Evolutionary conservation across 2,888 invertebrate genomes (phyloP).

Genomic region (Ceramica pisi): DNA sequence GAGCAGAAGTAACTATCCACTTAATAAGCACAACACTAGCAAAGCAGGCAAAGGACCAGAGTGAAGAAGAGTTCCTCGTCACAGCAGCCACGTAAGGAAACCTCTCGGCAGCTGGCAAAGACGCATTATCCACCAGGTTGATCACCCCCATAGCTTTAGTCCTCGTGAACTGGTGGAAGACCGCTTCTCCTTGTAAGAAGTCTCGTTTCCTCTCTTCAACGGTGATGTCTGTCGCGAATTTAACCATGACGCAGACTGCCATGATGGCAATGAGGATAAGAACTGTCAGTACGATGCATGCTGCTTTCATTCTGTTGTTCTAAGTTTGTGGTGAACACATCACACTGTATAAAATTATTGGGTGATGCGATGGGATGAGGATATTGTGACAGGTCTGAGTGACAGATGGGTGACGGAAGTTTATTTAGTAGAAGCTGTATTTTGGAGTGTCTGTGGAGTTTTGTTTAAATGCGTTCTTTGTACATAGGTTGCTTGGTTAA

Average conservation of each 20-base stretch:
- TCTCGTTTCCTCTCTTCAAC: slow-evolving; percentile 78
- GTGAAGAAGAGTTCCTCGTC: slow-evolving; percentile 73
- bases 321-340: not conserved
- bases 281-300: slow-evolving; percentile 78
- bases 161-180: slow-evolving; percentile 71
- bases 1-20: slow-evolving; percentile 84
- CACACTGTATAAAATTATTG: not conserved
- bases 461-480: no score
- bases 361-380: not conserved
- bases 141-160: slow-evolving; percentile 77
- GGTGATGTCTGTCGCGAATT: slow-evolving; percentile 84
- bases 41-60: slow-evolving; percentile 83
- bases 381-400: not conserved
- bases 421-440: not conserved
- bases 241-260: slow-evolving; percentile 86
- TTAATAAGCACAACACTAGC: slow-evolving; percentile 80
- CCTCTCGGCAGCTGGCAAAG: slow-evolving; percentile 65
- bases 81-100: slow-evolving; percentile 84
- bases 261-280: slow-evolving; percentile 81
- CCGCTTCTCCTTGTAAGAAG: slow-evolving; percentile 58
- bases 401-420: not conserved
- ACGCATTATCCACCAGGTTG: slow-evolving; percentile 71
- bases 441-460: not conserved
- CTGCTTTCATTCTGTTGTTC: slow-evolving; percentile 77
- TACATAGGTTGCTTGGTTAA: no score